Evolutionary conservation across 2,113 vertebrate genomes (phyloP).

Genomic region (Burhinus bistriatus): DNA sequence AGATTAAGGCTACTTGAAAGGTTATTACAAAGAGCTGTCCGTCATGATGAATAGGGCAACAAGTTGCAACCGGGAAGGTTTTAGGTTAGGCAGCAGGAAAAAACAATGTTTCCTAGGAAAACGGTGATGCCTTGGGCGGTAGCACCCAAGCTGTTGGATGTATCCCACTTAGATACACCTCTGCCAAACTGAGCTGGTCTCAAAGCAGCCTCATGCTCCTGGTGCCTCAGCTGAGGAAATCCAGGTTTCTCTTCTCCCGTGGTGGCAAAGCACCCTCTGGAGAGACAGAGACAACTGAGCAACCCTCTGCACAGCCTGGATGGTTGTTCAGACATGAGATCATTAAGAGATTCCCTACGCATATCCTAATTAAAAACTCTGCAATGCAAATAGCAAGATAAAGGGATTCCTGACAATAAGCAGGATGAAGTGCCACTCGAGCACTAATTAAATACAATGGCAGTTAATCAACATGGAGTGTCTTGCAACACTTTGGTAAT

Average conservation of each 20-base stretch:
- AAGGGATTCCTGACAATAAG: conserved; percentile 66
- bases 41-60: background rate
- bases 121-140: background rate
- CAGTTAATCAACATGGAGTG: conserved; percentile 66
- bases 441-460: conserved; percentile 66
- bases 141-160: background rate
- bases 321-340: conserved; percentile 49
- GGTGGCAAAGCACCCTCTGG: conserved; percentile 22
- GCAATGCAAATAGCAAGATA: conserved; percentile 62
- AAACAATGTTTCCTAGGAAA: background rate
- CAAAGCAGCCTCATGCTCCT: background rate
- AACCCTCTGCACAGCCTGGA: background rate
- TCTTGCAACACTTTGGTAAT: conserved; percentile 35
- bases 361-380: conserved; percentile 69
- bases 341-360: conserved; percentile 62
- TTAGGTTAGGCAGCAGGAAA: background rate
- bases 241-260: background rate
- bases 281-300: conserved; percentile 9
- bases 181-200: background rate
- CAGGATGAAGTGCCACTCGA: conserved; percentile 64
- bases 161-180: background rate
- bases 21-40: background rate
- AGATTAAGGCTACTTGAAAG: background rate
- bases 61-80: background rate
- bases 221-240: background rate